These are phyloP conservation scores for Diarsia dahlii DNA, from an alignment of 2,888 invertebrate genomes.

Conservation along the genomic window DNA sequence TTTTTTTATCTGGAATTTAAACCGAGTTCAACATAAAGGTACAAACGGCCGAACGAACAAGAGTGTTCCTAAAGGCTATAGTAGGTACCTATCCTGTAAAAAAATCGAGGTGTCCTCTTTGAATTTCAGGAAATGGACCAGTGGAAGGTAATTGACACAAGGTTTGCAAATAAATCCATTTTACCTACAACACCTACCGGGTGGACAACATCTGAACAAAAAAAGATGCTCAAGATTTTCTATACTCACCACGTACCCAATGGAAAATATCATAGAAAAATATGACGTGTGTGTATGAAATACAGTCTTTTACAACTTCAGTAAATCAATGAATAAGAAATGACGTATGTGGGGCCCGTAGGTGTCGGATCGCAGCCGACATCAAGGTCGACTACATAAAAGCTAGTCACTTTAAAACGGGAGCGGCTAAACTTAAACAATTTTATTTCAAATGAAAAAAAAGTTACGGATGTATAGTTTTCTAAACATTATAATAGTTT, in stretches of 20 bases:
- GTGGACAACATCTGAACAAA: too few species aligned
- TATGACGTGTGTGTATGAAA: constrained; percentile 52
- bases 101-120: background rate
- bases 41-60: background rate
- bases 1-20: background rate
- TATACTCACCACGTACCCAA: constrained; percentile 8
- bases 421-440: constrained; percentile 35
- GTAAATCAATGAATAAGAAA: constrained; percentile 73
- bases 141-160: background rate
- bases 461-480: constrained; percentile 4
- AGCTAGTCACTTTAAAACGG: constrained; percentile 51
- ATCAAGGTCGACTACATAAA: constrained; percentile 70
- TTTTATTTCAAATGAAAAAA: constrained; percentile 16
- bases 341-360: constrained; percentile 67
- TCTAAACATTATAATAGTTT: constrained; percentile 8
- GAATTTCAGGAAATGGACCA: background rate
- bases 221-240: constrained; percentile 16
- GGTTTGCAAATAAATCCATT: background rate
- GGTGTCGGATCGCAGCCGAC: constrained; percentile 61
- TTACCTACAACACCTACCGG: too few species aligned
- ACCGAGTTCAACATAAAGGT: background rate
- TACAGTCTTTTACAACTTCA: constrained; percentile 55
- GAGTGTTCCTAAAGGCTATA: background rate
- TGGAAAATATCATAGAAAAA: constrained; percentile 37
- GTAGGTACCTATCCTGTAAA: background rate